Base-by-base conservation (phyloP, 1,140 invertebrate genomes). In the Proctacanthus coquilletti region DNA sequence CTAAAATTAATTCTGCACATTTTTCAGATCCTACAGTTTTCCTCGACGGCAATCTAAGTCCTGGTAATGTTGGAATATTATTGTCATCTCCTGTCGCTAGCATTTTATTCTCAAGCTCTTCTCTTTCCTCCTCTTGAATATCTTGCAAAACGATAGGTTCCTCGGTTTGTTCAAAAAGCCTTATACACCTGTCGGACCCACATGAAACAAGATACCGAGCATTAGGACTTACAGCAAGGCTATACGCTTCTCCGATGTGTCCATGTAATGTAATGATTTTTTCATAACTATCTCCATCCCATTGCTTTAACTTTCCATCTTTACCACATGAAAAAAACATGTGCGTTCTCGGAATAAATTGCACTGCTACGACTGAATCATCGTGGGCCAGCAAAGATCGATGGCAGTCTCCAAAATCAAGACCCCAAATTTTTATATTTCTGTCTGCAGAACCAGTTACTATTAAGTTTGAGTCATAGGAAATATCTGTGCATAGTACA, bases 341-440 rank as follows among this genome's bases (percentile, higher is more conserved):
- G 63, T 97, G 89, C 4, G 94, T 96, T 41, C 75, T 76, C 0
- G 85, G 80, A 11, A 95, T 74, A 53, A 98, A 98, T 48, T 79
- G 70, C 3, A 97, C 52, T 33, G 79, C 76, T 34, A 84, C 94
- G 2, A 98, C 76, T 5, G 88, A 87, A 56, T 95, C 89, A 51
- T 97, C 91, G 61, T 98, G 94, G 2, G 91, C 92, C 63, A 85
- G 82, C 38, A 84, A 62, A 0, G 80, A 84, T 45, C 75, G 78
- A 55, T 87, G 84, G 50, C 92, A 97, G 62, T 99, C 93, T 14
- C 95, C 96, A 65, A 96, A 98, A 62, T 98, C 92, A 56, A 98
- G 72, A 31, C 94, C 93, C 94, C 94, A 99, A 43, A 98, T 83
- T 68, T 97, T 95, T 4, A 98, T 73, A 61, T 91, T 95, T 15